Conservation (phyloP, 1,140 invertebrate species). For the Phenacoccus solenopsis region DNA sequence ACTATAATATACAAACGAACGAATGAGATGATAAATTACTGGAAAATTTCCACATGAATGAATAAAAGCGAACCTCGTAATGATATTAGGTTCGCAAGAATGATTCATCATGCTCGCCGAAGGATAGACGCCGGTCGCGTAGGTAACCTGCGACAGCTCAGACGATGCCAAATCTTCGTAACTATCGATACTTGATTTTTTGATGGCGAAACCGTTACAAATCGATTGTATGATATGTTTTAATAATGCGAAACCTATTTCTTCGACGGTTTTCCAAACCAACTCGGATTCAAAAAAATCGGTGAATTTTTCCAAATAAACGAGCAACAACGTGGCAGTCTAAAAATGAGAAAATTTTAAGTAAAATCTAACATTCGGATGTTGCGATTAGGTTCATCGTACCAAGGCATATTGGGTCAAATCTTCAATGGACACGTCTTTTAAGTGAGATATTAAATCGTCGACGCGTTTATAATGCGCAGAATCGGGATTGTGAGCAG, state of each 20-base stretch:
- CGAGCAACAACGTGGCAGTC: conserved; percentile 43
- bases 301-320: conserved; percentile 41
- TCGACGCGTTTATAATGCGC: conserved; percentile 32
- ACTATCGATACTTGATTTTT: conserved; percentile 30
- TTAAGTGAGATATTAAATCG: conserved; percentile 45
- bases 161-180: conserved; percentile 36
- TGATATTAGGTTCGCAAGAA: conserved; percentile 71
- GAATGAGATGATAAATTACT: too few relatives aligned
- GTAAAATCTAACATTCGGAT: not conserved
- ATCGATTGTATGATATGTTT: conserved; percentile 62
- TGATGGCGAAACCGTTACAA: conserved; percentile 63
- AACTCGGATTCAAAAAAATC: conserved; percentile 36
- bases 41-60: too few relatives aligned
- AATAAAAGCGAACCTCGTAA: too few relatives aligned
- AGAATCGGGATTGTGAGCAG: conserved; percentile 25
- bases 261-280: conserved; percentile 19
- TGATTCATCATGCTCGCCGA: conserved; percentile 81
- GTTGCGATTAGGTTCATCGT: conserved; percentile 26
- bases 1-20: conserved; percentile 33
- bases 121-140: conserved; percentile 74
- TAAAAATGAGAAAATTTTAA: conserved; percentile 31
- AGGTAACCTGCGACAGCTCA: conserved; percentile 30
- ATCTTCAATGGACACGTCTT: conserved; percentile 44
- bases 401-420: conserved; percentile 51
- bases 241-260: conserved; percentile 47